A percentile compares a stretch with the other conserved stretches of the same genome.
These are phyloP conservation scores for Aphidius ervi DNA, from an alignment of 1,140 invertebrate genomes.

Conservation along the genomic window DNA sequence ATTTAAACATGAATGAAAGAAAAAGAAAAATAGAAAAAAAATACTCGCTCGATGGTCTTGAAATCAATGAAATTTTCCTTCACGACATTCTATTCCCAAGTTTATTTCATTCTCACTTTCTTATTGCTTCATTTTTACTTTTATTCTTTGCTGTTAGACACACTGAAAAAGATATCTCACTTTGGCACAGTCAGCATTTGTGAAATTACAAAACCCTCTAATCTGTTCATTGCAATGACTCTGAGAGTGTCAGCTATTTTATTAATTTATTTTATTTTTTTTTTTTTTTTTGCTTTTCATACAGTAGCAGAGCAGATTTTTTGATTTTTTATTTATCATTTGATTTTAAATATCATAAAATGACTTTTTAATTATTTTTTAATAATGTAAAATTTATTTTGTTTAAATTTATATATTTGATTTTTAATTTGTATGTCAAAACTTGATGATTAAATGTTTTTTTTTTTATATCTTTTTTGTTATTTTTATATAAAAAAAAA, in stretches of 20 bases:
- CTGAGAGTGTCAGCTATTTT: constrained; percentile 26
- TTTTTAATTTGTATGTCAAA: too few relatives aligned
- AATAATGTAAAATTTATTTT: constrained; percentile 12
- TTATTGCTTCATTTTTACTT: constrained; percentile 16
- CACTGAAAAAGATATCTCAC: constrained; percentile 7
- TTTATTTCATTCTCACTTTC: constrained; percentile 5
- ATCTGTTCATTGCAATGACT: constrained; percentile 23
- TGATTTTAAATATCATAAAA: too few relatives aligned
- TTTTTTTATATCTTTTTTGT: too few relatives aligned
- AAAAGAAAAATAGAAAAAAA: constrained; percentile 20
- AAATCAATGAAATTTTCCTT: constrained; percentile 35
- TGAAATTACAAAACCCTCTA: constrained; percentile 27
- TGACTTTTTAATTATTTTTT: neutral
- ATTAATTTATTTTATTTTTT: constrained; percentile 21
- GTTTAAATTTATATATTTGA: constrained; percentile 5
- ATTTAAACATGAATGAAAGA: neutral
- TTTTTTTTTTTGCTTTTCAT: too few relatives aligned
- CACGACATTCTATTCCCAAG: constrained; percentile 21
- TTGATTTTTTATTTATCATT: too few relatives aligned
- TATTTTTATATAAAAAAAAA: too few relatives aligned
- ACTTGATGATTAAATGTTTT: too few relatives aligned
- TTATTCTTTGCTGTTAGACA: neutral
- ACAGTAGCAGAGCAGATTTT: too few relatives aligned
- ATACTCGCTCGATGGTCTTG: constrained; percentile 20
- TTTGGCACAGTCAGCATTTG: constrained; percentile 26